Evolutionary conservation across 2,888 invertebrate species (phyloP).

Genomic region (Colostygia pectinataria): DNA sequence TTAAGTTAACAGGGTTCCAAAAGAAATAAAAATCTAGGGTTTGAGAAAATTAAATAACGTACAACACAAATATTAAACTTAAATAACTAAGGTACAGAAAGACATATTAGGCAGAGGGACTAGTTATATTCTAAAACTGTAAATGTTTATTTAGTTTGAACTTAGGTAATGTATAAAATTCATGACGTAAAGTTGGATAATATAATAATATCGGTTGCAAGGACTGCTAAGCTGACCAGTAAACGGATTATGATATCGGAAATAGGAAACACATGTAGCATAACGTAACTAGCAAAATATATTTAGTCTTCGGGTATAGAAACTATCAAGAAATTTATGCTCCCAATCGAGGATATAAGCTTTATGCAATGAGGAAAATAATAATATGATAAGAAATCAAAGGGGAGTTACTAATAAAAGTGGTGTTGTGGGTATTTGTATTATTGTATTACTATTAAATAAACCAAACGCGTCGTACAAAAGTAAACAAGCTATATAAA

Average conservation of each 20-base stretch:
- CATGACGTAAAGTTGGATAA: constrained; percentile 6
- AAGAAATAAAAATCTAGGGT: no score
- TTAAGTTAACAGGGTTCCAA: no score
- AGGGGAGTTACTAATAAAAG: constrained; percentile 4
- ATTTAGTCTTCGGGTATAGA: not conserved
- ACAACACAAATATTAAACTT: no score
- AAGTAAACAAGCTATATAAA: no score
- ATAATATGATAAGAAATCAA: not conserved
- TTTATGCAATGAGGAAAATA: constrained; percentile 16
- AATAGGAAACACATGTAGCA: constrained; percentile 47
- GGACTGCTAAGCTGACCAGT: constrained; percentile 43
- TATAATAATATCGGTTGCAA: constrained; percentile 39
- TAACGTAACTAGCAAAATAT: constrained; percentile 29
- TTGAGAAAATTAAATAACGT: no score
- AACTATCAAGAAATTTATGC: constrained; percentile 2
- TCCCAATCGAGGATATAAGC: constrained; percentile 37
- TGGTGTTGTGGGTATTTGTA: not conserved
- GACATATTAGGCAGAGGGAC: no score
- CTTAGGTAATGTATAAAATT: no score
- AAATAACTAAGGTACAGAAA: no score
- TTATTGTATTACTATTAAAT: not conserved
- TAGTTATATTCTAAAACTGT: no score
- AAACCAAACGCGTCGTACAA: no score
- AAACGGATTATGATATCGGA: constrained; percentile 57
- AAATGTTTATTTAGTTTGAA: no score